phyloP scores from a whole-genome alignment of 1,140 invertebrate species.

The Sarcophaga peregrina region DNA sequence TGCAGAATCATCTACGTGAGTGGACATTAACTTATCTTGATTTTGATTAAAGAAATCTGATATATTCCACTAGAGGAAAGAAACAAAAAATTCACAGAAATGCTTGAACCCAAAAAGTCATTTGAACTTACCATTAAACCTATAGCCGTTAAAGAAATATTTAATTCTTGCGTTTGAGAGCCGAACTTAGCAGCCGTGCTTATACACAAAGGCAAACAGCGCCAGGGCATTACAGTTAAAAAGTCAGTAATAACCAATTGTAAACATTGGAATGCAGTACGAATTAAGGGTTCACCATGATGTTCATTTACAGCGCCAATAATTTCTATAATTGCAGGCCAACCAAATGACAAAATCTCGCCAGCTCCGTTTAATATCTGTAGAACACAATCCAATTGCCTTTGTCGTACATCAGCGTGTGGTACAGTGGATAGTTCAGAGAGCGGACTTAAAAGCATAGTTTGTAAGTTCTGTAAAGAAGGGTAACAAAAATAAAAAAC shows the following conservation, averaged over 20 bases:
- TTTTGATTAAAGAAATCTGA: conserved; percentile 97
- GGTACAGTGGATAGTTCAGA: conserved; percentile 88
- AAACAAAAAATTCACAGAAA: not conserved
- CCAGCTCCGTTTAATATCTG: conserved; percentile 93
- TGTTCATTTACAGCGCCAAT: conserved; percentile 93
- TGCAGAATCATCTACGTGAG: conserved; percentile 75
- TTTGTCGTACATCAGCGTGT: conserved; percentile 92
- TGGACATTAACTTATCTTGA: conserved; percentile 84
- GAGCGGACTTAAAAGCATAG: conserved; percentile 86
- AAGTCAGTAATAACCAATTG: conserved; percentile 98
- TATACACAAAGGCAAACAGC: conserved; percentile 89
- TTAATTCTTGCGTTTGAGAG: conserved; percentile 95
- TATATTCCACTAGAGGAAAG: conserved; percentile 92
- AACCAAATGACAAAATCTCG: conserved; percentile 90
- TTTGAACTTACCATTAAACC: conserved; percentile 84
- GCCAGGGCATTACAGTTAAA: conserved; percentile 86
- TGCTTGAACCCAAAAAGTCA: not conserved
- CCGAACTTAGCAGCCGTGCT: conserved; percentile 97
- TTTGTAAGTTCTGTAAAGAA: conserved; percentile 79
- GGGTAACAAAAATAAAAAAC: not conserved
- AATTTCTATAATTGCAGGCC: conserved; percentile 93
- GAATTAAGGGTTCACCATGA: conserved; percentile 91
- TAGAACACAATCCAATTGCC: conserved; percentile 94
- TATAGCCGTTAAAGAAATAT: conserved; percentile 97
- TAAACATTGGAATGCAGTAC: conserved; percentile 95